Evolutionary conservation across 2,113 vertebrate species (phyloP).

Genomic region (Crypturellus undulatus): DNA sequence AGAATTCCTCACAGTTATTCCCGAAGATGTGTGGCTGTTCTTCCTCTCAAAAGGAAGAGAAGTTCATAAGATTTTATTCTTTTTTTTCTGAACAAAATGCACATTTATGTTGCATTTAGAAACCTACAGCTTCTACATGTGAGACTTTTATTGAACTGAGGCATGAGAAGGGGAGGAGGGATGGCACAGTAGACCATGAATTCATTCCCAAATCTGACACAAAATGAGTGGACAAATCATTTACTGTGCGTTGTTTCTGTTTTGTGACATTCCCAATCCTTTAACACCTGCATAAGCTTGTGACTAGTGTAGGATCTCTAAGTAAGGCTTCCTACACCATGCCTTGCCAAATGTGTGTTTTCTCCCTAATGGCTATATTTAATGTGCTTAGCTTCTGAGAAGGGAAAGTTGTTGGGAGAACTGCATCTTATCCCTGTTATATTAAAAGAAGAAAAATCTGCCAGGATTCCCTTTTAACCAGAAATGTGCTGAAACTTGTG

Average conservation of each 20-base stretch:
- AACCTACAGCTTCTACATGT: neutral
- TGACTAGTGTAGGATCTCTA: neutral
- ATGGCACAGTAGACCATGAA: neutral
- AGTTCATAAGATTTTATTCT: neutral
- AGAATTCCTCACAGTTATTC: neutral
- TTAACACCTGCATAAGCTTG: neutral
- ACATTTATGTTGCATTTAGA: neutral
- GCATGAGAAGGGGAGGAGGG: neutral
- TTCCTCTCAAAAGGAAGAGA: neutral
- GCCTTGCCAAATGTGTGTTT: neutral
- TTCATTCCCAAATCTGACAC: neutral
- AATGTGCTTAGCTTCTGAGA: neutral
- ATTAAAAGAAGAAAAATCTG: slow-evolving; percentile 11
- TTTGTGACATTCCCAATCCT: neutral
- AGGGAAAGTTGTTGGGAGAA: neutral
- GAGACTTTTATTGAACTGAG: neutral
- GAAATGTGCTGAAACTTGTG: slow-evolving; percentile 13
- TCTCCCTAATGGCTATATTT: fast-evolving
- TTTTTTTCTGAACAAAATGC: neutral
- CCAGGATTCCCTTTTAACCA: slow-evolving; percentile 5
- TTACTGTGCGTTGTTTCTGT: neutral
- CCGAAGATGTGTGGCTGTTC: neutral
- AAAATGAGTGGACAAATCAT: neutral
- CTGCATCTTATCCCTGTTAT: neutral
- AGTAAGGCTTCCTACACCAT: neutral